A percentile compares a stretch with the other conserved stretches of the same genome.
phyloP scores from a whole-genome alignment of 2,888 invertebrate genomes.

The Heliconius hortense region DNA sequence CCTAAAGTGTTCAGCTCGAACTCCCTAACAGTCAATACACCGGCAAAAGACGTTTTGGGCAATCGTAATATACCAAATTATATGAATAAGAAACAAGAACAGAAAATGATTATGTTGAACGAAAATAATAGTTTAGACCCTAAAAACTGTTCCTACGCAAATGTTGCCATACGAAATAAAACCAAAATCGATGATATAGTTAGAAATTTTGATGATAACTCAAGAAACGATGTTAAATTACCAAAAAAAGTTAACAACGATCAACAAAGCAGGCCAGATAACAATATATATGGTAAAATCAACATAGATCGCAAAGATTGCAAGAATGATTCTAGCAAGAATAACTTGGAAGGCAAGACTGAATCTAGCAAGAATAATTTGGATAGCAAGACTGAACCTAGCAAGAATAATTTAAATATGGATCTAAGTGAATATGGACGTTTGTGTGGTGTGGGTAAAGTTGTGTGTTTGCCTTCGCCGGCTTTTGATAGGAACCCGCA shows the following conservation, averaged over 20 bases:
- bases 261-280: slow-evolving; percentile 59
- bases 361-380: slow-evolving; percentile 43
- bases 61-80: slow-evolving; percentile 83
- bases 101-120: slow-evolving; percentile 62
- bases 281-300: slow-evolving; percentile 72
- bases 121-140: slow-evolving; percentile 68
- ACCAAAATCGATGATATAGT: slow-evolving; percentile 76
- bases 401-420: slow-evolving; percentile 43
- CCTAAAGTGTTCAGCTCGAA: slow-evolving; percentile 92
- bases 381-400: slow-evolving; percentile 35
- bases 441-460: slow-evolving; percentile 49
- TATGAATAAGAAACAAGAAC: slow-evolving; percentile 82
- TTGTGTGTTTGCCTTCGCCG: slow-evolving; percentile 54
- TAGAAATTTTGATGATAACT: slow-evolving; percentile 76
- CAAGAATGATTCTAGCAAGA: slow-evolving; percentile 37
- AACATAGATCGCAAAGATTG: slow-evolving; percentile 49
- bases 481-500: slow-evolving; percentile 70
- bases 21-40: slow-evolving; percentile 89
- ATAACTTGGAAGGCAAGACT: slow-evolving; percentile 35
- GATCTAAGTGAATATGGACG: slow-evolving; percentile 48
- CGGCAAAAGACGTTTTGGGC: slow-evolving; percentile 90
- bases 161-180: slow-evolving; percentile 70
- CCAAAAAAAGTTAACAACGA: slow-evolving; percentile 74
- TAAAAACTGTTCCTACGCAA: slow-evolving; percentile 68
- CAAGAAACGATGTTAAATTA: slow-evolving; percentile 53